Conservation (phyloP, 2,113 vertebrate species). For the Rhombomys opimus region DNA sequence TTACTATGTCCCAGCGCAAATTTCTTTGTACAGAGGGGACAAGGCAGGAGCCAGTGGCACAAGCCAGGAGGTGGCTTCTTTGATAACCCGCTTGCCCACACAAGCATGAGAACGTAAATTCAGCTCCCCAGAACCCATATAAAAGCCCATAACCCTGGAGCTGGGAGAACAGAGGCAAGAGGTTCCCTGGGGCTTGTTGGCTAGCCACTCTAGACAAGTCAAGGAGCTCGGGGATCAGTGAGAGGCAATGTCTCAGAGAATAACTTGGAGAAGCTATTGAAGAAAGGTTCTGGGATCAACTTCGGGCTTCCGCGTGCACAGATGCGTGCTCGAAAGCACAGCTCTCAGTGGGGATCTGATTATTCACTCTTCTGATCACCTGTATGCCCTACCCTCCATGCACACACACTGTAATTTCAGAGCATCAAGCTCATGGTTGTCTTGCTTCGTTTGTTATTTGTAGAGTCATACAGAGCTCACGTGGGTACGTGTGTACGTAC, state of each 20-base stretch:
- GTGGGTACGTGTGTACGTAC: background rate
- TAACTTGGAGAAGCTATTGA: background rate
- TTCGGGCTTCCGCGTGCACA: background rate
- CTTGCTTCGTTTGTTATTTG: constrained; percentile 8
- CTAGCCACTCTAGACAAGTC: background rate
- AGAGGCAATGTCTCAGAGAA: background rate
- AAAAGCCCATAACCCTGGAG: background rate
- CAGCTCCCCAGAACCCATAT: background rate
- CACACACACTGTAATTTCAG: background rate
- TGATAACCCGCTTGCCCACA: background rate
- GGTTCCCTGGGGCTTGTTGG: background rate
- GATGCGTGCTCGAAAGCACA: background rate
- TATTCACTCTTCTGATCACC: background rate
- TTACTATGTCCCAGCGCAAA: background rate
- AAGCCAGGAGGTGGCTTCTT: background rate
- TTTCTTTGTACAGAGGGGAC: background rate
- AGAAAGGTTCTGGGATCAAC: background rate
- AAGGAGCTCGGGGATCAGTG: background rate
- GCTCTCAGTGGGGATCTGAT: background rate
- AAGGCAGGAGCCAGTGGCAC: background rate
- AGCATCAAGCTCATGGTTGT: background rate
- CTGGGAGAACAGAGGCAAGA: background rate
- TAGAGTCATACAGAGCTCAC: background rate
- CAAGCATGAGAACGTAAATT: no score
- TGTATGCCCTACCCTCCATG: background rate